A percentile compares a stretch with the other conserved stretches of the same genome.
Evolutionary conservation across 2,797 vertebrate genomes (phyloP).

Genomic region (Ptychadena robeensis): DNA sequence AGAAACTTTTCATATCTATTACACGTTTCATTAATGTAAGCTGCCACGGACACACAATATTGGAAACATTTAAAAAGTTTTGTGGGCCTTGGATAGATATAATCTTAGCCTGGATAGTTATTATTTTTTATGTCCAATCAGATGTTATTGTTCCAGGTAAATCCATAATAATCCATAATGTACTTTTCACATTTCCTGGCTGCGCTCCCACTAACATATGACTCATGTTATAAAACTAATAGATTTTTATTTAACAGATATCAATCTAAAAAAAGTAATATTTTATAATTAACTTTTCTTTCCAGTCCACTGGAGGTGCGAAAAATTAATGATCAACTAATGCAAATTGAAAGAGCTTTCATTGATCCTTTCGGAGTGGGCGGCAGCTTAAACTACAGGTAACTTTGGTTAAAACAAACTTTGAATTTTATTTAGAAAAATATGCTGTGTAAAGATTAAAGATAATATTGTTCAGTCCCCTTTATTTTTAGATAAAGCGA

Average conservation of each 20-base stretch:
- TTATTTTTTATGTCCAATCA: no score
- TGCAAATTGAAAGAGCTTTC: conserved; percentile 52
- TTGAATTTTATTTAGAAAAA: not conserved
- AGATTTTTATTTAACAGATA: not conserved
- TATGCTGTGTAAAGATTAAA: not conserved
- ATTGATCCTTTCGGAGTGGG: conserved; percentile 52
- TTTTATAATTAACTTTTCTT: not conserved
- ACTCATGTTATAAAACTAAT: not conserved
- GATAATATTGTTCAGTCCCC: not conserved
- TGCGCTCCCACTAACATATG: not conserved
- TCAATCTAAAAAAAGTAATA: not conserved
- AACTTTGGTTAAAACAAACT: not conserved
- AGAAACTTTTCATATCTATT: no score
- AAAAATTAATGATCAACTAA: conserved; percentile 58
- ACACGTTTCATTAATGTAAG: no score
- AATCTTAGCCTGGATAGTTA: no score
- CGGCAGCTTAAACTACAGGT: conserved; percentile 48
- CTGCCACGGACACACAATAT: no score
- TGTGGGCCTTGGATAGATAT: no score
- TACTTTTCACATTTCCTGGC: no score
- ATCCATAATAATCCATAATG: no score
- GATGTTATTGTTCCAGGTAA: no score
- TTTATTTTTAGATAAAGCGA: no score
- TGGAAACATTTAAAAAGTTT: no score
- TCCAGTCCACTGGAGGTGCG: conserved; percentile 50